Evolutionary conservation across 1,140 invertebrate genomes (phyloP).

Genomic region (Dreissena polymorpha): DNA sequence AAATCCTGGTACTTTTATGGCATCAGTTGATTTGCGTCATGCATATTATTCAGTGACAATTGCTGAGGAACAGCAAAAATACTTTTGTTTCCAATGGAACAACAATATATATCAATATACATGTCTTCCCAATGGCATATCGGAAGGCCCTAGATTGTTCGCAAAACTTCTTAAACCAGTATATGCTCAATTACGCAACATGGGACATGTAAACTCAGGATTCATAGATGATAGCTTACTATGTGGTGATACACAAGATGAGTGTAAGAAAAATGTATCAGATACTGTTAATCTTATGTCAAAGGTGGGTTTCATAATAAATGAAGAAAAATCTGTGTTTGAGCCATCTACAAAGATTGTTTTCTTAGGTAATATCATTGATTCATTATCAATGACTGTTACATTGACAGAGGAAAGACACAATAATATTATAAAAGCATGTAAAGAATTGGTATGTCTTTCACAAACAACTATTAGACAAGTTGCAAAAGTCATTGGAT

Average conservation of each 20-base stretch:
- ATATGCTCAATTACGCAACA: conserved; percentile 43
- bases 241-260: no score
- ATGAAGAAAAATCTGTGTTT: conserved; percentile 47
- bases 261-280: no score
- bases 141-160: conserved; percentile 38
- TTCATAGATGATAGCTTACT: conserved; percentile 59
- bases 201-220: conserved; percentile 42
- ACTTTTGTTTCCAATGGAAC: conserved; percentile 51
- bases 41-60: conserved; percentile 48
- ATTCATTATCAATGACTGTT: conserved; percentile 50
- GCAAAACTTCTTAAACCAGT: conserved; percentile 54
- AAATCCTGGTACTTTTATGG: conserved; percentile 16
- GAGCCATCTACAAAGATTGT: conserved; percentile 6
- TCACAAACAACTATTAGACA: conserved; percentile 11
- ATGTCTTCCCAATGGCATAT: conserved; percentile 41
- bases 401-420: conserved; percentile 19
- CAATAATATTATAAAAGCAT: conserved; percentile 9
- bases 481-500: conserved; percentile 26
- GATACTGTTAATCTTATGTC: no score
- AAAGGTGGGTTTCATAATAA: conserved; percentile 52
- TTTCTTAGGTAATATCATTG: conserved; percentile 44
- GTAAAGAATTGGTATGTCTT: conserved; percentile 16
- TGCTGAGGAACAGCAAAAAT: conserved; percentile 33
- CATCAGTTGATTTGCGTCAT: conserved; percentile 43
- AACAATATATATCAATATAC: conserved; percentile 50